Conservation (phyloP, 2,888 invertebrate genomes). For the Heteromyza rotundicornis region DNA sequence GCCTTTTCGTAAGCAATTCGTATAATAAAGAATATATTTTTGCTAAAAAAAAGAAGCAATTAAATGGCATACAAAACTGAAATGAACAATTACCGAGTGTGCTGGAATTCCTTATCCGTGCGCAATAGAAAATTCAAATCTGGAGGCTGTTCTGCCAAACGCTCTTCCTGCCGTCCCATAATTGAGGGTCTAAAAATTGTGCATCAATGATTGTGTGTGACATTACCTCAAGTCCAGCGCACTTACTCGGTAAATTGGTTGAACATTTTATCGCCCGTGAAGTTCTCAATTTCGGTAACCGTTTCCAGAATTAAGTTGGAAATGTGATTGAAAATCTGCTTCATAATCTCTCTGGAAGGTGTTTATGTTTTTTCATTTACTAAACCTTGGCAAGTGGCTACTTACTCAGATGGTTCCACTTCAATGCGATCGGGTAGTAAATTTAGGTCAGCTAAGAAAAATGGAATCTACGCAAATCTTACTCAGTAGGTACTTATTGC, state of each 20-base stretch:
- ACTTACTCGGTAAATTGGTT: slow-evolving; percentile 74
- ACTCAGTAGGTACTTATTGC: not conserved
- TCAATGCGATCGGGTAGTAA: slow-evolving; percentile 67
- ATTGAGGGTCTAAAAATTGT: slow-evolving; percentile 71
- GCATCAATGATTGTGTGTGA: slow-evolving; percentile 12
- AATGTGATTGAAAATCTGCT: slow-evolving; percentile 50
- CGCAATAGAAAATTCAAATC: slow-evolving; percentile 73
- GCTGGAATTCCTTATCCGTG: slow-evolving; percentile 65
- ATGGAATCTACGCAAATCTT: slow-evolving; percentile 46
- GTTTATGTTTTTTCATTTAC: no score
- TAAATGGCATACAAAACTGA: not conserved
- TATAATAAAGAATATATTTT: slow-evolving; percentile 67
- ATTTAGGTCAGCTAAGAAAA: slow-evolving; percentile 68
- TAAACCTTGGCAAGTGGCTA: no score
- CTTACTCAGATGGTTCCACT: slow-evolving; percentile 62
- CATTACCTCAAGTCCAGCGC: not conserved
- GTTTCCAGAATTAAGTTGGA: slow-evolving; percentile 64
- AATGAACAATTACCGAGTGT: slow-evolving; percentile 42
- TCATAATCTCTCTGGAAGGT: slow-evolving; percentile 41
- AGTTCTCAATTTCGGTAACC: slow-evolving; percentile 72
- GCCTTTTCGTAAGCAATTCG: slow-evolving; percentile 70
- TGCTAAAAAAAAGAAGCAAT: slow-evolving; percentile 32
- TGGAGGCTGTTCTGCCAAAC: slow-evolving; percentile 77
- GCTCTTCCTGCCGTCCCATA: slow-evolving; percentile 80
- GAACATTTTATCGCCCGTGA: slow-evolving; percentile 74